phyloP scores from a whole-genome alignment of 2,888 invertebrate species.

The Meiosimyza platycephala region DNA sequence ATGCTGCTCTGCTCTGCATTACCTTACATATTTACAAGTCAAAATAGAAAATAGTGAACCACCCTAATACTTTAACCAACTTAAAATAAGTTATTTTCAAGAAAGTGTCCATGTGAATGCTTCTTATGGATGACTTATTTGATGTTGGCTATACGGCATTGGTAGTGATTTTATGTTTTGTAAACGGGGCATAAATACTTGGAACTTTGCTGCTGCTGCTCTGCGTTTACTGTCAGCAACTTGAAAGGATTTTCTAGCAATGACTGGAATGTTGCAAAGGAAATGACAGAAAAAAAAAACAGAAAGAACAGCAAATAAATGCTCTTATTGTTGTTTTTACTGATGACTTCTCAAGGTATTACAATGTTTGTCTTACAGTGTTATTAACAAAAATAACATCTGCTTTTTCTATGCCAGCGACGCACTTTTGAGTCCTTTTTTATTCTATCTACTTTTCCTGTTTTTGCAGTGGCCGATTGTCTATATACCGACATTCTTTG shows the following conservation, averaged over 20 bases:
- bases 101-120: too few relatives aligned
- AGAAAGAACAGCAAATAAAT: constrained; percentile 2
- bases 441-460: background rate
- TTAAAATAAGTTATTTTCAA: too few relatives aligned
- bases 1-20: too few relatives aligned
- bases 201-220: too few relatives aligned
- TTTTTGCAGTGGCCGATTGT: background rate
- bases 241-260: constrained; percentile 30
- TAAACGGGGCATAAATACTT: too few relatives aligned
- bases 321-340: constrained; percentile 14
- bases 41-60: too few relatives aligned
- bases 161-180: too few relatives aligned
- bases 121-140: too few relatives aligned
- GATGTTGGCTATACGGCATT: too few relatives aligned
- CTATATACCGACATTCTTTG: too few relatives aligned
- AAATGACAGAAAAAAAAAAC: background rate
- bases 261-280: background rate
- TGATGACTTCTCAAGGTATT: background rate
- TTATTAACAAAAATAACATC: constrained; percentile 30
- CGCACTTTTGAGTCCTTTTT: background rate
- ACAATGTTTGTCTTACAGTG: constrained; percentile 30
- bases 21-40: too few relatives aligned
- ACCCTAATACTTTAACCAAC: too few relatives aligned
- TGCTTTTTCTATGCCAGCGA: background rate
- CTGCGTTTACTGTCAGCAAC: constrained; percentile 26